Evolutionary conservation across 64 coral and sea anemone genomes (phyloP), one percentile per base, ranked within the genome.

Genomic region (Stichodactyla helianthus): DNA sequence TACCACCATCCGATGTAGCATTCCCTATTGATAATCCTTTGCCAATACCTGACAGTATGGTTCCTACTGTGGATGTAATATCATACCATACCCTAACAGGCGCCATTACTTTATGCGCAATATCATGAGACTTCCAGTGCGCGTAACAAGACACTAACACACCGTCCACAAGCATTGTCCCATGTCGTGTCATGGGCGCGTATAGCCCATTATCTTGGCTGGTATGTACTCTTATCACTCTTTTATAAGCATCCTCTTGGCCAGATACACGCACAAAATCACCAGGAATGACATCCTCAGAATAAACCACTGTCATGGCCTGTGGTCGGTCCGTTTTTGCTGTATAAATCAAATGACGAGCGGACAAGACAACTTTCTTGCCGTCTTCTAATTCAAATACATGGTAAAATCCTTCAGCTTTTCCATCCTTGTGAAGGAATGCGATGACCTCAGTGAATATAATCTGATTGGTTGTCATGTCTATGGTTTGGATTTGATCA

Each of bases 131-230:
- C 31, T 56, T 65, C 88, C 88, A 90, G 53, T 94, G 93, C 15
- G 93, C 93, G 55, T 94, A 94, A 23, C 93, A 94, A 4, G 93
- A 94, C 14, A 74, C 88, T 5, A 91, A 64, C n/a, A 83, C 88
- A 4, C 82, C 85, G 53, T 94, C 85, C 17, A 90, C 88, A 79
- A 94, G 70, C 59, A 94, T 77, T 5, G 77, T 94, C 23, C 93
- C 93, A 87, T 94, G 81, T 11, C 64, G 52, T 19, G 93, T 94
- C 86, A 94, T 60, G 20, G 93, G 93, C 15, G 93, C 93, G 20
- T 87, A 94, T 28, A 94, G 13, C 0, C 93, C 93, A 44, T 18
- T 79, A 16, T 79, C 89, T 12, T 44, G 76, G 55, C 83, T 56
- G 20, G 60, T 77, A 5, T 51, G 27, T 16, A 91, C 83, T 9